Conservation (phyloP, 2,888 invertebrate species). For the Lumbricus terrestris region DNA sequence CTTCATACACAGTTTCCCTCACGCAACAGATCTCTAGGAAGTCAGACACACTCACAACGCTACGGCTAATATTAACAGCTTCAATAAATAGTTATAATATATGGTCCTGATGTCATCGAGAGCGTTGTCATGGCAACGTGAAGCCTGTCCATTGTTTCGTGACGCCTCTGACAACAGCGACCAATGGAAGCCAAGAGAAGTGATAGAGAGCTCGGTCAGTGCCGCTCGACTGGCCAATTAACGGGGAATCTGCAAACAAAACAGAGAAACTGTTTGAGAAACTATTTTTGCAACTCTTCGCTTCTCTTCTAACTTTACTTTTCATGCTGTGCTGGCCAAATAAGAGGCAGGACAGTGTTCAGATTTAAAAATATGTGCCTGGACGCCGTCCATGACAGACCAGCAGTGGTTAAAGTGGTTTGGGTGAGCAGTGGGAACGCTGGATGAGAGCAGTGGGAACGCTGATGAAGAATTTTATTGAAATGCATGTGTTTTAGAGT, state of each 20-base stretch:
- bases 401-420: too few species aligned
- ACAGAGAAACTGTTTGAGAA: too few species aligned
- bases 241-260: not conserved
- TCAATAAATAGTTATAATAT: not conserved
- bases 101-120: not conserved
- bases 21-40: not conserved
- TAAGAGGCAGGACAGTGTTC: too few species aligned
- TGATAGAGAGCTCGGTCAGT: not conserved
- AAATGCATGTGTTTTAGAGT: too few species aligned
- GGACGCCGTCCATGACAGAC: too few species aligned
- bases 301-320: too few species aligned
- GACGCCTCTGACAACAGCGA: not conserved
- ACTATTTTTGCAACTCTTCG: too few species aligned
- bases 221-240: not conserved
- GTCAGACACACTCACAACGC: not conserved
- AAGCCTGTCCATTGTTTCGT: not conserved
- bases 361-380: too few species aligned
- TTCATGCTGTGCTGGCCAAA: too few species aligned
- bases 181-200: not conserved
- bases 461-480: too few species aligned
- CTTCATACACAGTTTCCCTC: not conserved
- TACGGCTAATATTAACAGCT: not conserved
- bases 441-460: too few species aligned
- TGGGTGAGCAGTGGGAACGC: too few species aligned
- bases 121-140: not conserved